Evolutionary conservation across 2,113 vertebrate genomes (phyloP).

Genomic region (Cromileptes altivelis): DNA sequence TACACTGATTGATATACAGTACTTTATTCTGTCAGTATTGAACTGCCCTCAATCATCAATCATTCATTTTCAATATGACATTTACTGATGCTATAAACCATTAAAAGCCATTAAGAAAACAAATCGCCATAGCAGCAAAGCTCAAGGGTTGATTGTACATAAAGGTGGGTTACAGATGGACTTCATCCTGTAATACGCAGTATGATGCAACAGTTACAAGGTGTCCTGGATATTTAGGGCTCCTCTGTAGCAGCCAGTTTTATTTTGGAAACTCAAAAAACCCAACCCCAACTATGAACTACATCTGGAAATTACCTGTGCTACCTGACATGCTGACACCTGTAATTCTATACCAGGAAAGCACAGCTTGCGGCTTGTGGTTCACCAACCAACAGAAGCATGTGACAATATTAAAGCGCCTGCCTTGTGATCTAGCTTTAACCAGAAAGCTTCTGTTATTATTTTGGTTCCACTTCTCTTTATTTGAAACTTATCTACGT

Average conservation of each 20-base stretch:
- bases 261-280: not conserved
- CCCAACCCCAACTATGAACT: no score
- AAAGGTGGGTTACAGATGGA: not conserved
- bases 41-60: no score
- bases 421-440: not conserved
- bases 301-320: slow-evolving; percentile 32
- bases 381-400: not conserved
- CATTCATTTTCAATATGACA: not conserved
- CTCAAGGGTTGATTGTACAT: not conserved
- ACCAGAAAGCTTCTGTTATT: not conserved
- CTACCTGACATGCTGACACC: not conserved
- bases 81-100: no score
- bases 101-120: not conserved
- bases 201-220: not conserved
- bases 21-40: not conserved
- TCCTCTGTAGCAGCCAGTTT: not conserved
- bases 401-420: not conserved
- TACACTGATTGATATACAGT: not conserved
- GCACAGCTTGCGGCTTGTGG: accelerated
- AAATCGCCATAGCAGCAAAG: not conserved
- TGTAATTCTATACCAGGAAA: not conserved
- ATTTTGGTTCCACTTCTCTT: not conserved
- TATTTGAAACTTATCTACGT: not conserved
- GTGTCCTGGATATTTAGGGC: accelerated
- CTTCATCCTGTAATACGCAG: no score